Base-by-base conservation (phyloP, 2,797 vertebrate species). In the Megalops cyprinoides region DNA sequence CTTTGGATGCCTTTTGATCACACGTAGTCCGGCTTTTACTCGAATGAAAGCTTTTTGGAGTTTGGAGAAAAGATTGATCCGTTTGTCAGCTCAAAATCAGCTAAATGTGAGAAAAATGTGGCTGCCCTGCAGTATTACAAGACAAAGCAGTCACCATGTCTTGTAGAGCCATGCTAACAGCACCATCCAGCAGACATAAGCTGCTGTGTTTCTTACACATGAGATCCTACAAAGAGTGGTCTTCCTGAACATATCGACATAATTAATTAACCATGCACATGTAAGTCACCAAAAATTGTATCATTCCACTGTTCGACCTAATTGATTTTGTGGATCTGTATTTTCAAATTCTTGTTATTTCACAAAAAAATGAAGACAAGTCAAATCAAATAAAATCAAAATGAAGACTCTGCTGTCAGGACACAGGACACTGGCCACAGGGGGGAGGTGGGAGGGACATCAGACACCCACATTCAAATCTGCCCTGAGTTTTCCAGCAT, bases 241-340 rank as follows among this genome's bases (percentile, higher is more conserved):
- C 23, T 76, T 77, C 76, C 20, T 42, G 37, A 62, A 76, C 75
- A 0, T 48, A 48, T 12, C 62, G 44, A 37, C n/a, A 73, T 58
- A 51, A 60, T 62, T 31, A 39, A 49, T 7, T 34, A 0, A n/a
- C n/a, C n/a, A n/a, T n/a, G n/a, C n/a, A n/a, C n/a, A n/a, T n/a
- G n/a, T n/a, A n/a, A n/a, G n/a, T n/a, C n/a, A n/a, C n/a, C n/a
- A n/a, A n/a, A n/a, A n/a, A n/a, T n/a, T n/a, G n/a, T n/a, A n/a
- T n/a, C n/a, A n/a, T n/a, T n/a, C n/a, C n/a, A n/a, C n/a, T n/a
- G n/a, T n/a, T n/a, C n/a, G n/a, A n/a, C n/a, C n/a, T n/a, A n/a
- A n/a, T n/a, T n/a, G n/a, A n/a, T n/a, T n/a, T n/a, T n/a, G n/a
- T n/a, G n/a, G n/a, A n/a, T n/a, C n/a, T n/a, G n/a, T n/a, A n/a